Conservation (phyloP, 2,797 vertebrate species). For the Eospalax fontanierii region DNA sequence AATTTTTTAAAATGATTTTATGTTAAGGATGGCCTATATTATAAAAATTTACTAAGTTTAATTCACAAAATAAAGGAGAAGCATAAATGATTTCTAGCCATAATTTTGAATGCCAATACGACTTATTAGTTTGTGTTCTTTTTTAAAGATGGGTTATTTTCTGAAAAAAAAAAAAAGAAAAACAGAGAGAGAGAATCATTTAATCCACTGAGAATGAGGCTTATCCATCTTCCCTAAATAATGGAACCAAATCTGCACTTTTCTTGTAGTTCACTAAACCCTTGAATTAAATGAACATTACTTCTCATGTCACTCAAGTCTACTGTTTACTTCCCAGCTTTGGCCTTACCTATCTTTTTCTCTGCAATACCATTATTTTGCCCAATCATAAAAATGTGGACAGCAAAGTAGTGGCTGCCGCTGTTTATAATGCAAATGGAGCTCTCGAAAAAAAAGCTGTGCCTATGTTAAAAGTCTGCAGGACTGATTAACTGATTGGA, state of each 20-base stretch:
- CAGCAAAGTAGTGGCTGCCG: neutral
- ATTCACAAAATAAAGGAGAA: slow-evolving; percentile 41
- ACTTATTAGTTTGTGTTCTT: no score
- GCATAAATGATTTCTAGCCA: neutral
- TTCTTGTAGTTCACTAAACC: no score
- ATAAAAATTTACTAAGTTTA: neutral
- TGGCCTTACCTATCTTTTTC: neutral
- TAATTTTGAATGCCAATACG: neutral
- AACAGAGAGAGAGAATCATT: neutral
- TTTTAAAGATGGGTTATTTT: no score
- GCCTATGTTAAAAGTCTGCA: neutral
- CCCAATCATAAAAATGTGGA: neutral
- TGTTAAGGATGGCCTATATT: neutral
- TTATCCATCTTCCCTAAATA: neutral
- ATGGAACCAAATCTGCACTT: neutral
- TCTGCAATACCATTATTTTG: slow-evolving; percentile 6
- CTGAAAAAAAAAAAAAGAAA: neutral
- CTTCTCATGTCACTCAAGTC: neutral
- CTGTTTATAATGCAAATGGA: neutral
- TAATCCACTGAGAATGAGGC: neutral
- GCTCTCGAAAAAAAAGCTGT: neutral
- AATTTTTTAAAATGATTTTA: neutral
- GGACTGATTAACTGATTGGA: neutral
- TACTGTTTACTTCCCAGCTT: neutral
- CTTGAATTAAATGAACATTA: neutral